Evolutionary conservation across 2,888 invertebrate genomes (phyloP).

Genomic region (Xiphydria camelus): DNA sequence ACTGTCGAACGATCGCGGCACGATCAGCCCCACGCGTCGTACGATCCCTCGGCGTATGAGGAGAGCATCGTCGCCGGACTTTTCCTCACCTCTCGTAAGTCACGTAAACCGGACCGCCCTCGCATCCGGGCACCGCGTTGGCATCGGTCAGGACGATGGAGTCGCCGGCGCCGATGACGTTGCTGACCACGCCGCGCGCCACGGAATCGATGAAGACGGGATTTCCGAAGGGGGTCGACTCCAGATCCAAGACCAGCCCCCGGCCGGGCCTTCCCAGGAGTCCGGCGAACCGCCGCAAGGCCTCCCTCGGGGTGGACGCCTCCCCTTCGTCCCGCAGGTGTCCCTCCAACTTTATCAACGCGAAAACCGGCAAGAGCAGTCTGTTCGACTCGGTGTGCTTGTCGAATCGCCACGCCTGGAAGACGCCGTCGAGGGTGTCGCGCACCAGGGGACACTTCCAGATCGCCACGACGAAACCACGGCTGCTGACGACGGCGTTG

Average conservation of each 20-base stretch:
- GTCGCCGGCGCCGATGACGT: constrained; percentile 60
- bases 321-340: not conserved
- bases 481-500: constrained; percentile 16
- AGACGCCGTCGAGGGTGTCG: constrained; percentile 59
- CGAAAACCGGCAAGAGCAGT: constrained; percentile 60
- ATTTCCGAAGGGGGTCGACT: constrained; percentile 57
- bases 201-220: constrained; percentile 64
- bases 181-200: constrained; percentile 64
- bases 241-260: constrained; percentile 40
- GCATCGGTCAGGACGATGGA: constrained; percentile 65
- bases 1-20: constrained; percentile 1
- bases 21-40: not conserved
- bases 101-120: constrained; percentile 65
- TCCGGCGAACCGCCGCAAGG: constrained; percentile 4
- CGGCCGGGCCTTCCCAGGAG: constrained; percentile 25
- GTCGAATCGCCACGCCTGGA: constrained; percentile 63
- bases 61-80: constrained; percentile 1
- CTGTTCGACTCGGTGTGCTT: constrained; percentile 58
- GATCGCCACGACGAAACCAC: constrained; percentile 60
- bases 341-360: constrained; percentile 59
- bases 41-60: not conserved
- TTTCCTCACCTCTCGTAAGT: constrained; percentile 27
- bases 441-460: constrained; percentile 64
- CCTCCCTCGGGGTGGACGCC: not conserved
- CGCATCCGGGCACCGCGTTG: constrained; percentile 64